phyloP scores from a whole-genome alignment of 2,797 vertebrate species.

The Delichon dasypus region DNA sequence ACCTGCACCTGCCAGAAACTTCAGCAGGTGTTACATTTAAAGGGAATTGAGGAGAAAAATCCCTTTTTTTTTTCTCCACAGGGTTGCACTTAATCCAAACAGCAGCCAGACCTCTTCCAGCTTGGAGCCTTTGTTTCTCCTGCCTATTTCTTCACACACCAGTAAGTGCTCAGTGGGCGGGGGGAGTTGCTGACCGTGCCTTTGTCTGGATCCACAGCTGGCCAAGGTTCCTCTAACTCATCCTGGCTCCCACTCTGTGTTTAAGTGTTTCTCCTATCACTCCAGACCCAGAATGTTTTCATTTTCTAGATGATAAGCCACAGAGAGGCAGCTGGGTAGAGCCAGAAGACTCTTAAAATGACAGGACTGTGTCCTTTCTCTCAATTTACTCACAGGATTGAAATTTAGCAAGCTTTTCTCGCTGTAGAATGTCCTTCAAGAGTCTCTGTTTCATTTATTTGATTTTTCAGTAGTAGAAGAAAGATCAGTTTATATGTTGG shows the following conservation, averaged over 20 bases:
- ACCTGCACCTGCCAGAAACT: background rate
- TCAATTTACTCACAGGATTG: background rate
- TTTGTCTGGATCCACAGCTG: background rate
- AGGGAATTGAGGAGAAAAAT: background rate
- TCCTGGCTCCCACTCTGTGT: background rate
- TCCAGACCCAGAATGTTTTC: background rate
- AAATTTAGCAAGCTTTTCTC: background rate
- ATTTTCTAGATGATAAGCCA: background rate
- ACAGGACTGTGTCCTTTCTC: background rate
- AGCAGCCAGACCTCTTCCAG: fast-evolving
- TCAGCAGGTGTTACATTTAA: background rate
- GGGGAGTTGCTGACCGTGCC: fast-evolving
- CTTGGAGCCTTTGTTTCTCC: background rate
- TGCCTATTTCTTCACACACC: fast-evolving
- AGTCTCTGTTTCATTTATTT: background rate
- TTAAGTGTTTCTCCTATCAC: background rate
- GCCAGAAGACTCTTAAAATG: background rate
- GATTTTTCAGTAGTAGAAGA: background rate
- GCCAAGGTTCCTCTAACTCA: background rate
- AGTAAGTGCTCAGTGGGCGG: background rate
- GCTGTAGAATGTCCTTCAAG: background rate
- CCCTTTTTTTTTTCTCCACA: fast-evolving
- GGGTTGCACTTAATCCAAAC: fast-evolving
- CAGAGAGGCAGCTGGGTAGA: background rate
- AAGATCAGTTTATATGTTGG: background rate